Evolutionary conservation across 2,888 invertebrate species (phyloP).

Genomic region (Eupithecia subumbrata): DNA sequence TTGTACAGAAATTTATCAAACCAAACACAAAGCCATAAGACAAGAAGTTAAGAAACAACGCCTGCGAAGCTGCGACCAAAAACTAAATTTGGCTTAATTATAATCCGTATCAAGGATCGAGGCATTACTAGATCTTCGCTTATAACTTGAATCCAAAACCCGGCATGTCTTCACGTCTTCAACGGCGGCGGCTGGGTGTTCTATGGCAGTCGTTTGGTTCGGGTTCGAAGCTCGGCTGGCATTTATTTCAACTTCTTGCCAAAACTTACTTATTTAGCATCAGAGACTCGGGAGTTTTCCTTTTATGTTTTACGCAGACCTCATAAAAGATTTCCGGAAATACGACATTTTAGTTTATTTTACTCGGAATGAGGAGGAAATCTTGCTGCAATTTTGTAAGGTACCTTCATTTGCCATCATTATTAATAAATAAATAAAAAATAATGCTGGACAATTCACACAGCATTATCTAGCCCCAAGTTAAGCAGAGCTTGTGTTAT

Average conservation of each 20-base stretch:
- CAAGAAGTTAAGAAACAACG: no score
- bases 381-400: background rate
- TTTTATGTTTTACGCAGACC: background rate
- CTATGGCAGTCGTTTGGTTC: constrained; percentile 5
- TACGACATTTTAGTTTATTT: background rate
- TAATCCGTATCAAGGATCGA: background rate
- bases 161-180: constrained; percentile 12
- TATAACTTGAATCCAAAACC: background rate
- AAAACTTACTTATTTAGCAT: constrained; percentile 5
- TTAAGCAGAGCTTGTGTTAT: no score
- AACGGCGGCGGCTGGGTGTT: constrained; percentile 5
- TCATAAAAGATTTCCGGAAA: background rate
- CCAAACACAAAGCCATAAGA: no score
- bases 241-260: constrained; percentile 5
- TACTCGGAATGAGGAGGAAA: background rate
- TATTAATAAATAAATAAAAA: no score
- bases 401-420: background rate
- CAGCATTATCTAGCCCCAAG: no score
- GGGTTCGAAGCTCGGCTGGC: constrained; percentile 9
- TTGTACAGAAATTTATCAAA: no score
- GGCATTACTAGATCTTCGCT: background rate
- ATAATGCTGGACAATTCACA: no score
- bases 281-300: background rate
- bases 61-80: no score
- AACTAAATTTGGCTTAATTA: no score